Percentiles rank a stretch among this genome's conserved stretches.
Conservation (phyloP, 2,797 vertebrate species). For the Urocyon cinereoargenteus region DNA sequence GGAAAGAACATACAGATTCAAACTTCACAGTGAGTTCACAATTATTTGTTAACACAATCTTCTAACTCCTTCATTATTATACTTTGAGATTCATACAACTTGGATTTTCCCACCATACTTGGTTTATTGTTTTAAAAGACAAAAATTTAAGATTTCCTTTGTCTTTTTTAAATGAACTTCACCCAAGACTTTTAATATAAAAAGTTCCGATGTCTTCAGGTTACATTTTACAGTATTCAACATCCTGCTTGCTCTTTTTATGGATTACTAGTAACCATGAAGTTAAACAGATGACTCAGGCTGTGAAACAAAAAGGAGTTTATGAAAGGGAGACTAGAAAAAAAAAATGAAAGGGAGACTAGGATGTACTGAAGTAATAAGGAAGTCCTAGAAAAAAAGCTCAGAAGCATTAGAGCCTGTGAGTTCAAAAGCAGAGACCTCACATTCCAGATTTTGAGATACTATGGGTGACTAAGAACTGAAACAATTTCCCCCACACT, state of each 20-base stretch:
- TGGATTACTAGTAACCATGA: background rate
- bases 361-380: background rate
- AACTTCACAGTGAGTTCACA: background rate
- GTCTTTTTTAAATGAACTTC: background rate
- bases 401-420: background rate
- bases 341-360: background rate
- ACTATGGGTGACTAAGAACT: background rate
- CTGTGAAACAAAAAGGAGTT: background rate
- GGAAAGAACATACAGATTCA: conserved; percentile 1
- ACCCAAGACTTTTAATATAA: conserved; percentile 21
- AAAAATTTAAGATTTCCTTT: conserved; percentile 46
- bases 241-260: background rate
- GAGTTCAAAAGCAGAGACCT: background rate
- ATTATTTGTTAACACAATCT: conserved; percentile 16
- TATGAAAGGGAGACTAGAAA: background rate
- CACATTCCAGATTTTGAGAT: background rate
- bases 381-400: background rate
- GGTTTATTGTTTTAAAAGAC: background rate
- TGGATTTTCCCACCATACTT: background rate
- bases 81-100: conserved; percentile 34
- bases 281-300: background rate
- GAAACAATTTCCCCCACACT: background rate
- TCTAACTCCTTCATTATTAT: conserved; percentile 40
- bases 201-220: background rate
- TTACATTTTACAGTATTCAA: conserved; percentile 21